Percentiles rank a stretch among this genome's conserved stretches.
phyloP scores from a whole-genome alignment of 2,113 vertebrate genomes.

The Megalops atlanticus region DNA sequence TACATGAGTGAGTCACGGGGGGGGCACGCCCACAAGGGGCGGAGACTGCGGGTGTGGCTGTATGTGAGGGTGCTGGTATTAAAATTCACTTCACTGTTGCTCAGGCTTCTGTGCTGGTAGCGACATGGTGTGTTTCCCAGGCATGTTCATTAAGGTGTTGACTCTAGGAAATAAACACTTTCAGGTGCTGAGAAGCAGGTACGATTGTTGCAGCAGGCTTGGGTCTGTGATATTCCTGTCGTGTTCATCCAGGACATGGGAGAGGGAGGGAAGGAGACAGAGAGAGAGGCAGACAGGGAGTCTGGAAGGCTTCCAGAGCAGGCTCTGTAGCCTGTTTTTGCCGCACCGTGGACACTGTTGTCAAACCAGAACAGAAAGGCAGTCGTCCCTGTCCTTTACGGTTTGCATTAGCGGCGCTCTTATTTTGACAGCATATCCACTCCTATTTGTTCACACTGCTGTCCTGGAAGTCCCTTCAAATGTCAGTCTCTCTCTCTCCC shows the following conservation, averaged over 20 bases:
- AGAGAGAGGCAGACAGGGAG: neutral
- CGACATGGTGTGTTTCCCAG: no score
- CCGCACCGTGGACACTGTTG: neutral
- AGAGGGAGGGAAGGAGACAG: neutral
- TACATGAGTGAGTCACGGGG: slow-evolving; percentile 87
- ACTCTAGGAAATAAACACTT: no score
- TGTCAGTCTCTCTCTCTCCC: neutral
- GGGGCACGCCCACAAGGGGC: neutral
- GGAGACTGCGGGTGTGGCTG: neutral
- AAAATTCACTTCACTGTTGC: slow-evolving; percentile 11
- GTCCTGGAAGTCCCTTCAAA: neutral
- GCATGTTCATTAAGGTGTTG: slow-evolving; percentile 27
- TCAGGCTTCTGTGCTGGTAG: no score
- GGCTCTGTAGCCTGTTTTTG: neutral
- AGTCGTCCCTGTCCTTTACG: neutral
- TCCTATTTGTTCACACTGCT: neutral
- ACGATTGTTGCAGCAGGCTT: no score
- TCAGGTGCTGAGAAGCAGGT: no score
- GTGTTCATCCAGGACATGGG: neutral
- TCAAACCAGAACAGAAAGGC: neutral
- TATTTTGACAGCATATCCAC: neutral
- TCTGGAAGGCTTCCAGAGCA: neutral
- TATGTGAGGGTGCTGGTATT: neutral
- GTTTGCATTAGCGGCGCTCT: neutral
- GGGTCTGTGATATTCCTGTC: slow-evolving; percentile 40